Percentiles rank a stretch among this genome's conserved stretches.
Conservation (phyloP, 2,888 invertebrate genomes). For the Pollenia angustigena region DNA sequence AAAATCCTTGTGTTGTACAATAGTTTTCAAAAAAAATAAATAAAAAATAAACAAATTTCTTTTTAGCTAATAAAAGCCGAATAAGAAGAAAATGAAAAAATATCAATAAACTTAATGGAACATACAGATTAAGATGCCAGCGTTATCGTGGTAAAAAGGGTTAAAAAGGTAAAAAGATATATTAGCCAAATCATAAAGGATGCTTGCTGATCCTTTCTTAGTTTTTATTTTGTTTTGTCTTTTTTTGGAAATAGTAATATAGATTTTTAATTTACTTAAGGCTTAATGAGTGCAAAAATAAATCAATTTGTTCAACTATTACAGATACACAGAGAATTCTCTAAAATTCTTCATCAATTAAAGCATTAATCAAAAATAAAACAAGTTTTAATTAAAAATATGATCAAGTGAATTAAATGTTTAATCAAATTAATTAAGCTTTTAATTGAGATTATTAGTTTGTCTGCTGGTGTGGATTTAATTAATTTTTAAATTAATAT, state of each 20-base stretch:
- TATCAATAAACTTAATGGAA: conserved; percentile 52
- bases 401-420: no score
- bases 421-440: no score
- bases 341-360: no score
- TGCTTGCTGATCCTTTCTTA: neutral
- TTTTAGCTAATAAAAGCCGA: conserved; percentile 34
- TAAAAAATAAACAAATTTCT: conserved; percentile 59
- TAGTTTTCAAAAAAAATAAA: conserved; percentile 35
- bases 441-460: no score
- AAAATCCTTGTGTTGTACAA: conserved; percentile 49
- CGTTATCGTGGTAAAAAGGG: conserved; percentile 28
- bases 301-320: conserved; percentile 2
- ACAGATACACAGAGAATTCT: neutral
- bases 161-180: conserved; percentile 34
- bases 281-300: neutral
- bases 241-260: neutral
- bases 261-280: neutral
- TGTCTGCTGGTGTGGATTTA: no score
- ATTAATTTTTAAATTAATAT: no score
- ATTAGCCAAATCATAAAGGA: conserved; percentile 16
- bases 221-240: neutral
- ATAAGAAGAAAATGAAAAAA: conserved; percentile 5
- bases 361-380: no score
- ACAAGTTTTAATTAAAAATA: no score
- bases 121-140: conserved; percentile 16